Percentiles rank a stretch among this genome's conserved stretches.
These are phyloP conservation scores for Eunapius fragilis DNA, from an alignment of 37 sponge, comb jelly and placozoan species.

Conservation along the genomic window DNA sequence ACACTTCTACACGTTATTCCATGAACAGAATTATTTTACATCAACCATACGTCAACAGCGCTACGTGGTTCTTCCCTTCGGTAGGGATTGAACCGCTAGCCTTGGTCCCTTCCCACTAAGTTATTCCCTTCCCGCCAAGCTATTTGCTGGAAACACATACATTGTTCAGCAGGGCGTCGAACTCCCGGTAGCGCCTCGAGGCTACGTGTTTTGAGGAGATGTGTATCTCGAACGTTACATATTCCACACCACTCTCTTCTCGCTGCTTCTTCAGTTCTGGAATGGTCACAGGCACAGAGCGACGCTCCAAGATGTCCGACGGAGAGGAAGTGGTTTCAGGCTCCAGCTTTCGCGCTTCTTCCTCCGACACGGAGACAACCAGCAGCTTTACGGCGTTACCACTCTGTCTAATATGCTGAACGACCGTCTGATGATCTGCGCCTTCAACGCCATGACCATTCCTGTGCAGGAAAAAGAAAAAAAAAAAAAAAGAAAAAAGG, in stretches of 20 bases:
- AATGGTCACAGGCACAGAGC: slow-evolving; percentile 77
- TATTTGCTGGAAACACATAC: slow-evolving; percentile 24
- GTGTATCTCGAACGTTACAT: slow-evolving; percentile 77
- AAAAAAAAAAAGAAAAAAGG: background rate
- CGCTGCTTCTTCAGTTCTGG: slow-evolving; percentile 59
- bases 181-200: slow-evolving; percentile 80
- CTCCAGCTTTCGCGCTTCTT: slow-evolving; percentile 84
- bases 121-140: background rate
- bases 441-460: slow-evolving; percentile 86
- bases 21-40: too few species aligned
- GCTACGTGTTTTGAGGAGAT: slow-evolving; percentile 42
- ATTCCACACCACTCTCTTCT: slow-evolving; percentile 70
- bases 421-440: slow-evolving; percentile 80
- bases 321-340: slow-evolving; percentile 51
- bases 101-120: background rate
- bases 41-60: too few species aligned
- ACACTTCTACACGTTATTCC: too few species aligned
- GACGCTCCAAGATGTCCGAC: slow-evolving; percentile 71
- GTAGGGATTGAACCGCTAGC: background rate
- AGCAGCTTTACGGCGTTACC: slow-evolving; percentile 60
- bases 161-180: slow-evolving; percentile 73
- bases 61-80: too few species aligned
- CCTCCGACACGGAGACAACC: slow-evolving; percentile 79
- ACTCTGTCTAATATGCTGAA: slow-evolving; percentile 81
- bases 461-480: slow-evolving; percentile 19